These are phyloP conservation scores for Opisthocomus hoazin DNA, from an alignment of 2,113 vertebrate genomes.

Conservation along the genomic window DNA sequence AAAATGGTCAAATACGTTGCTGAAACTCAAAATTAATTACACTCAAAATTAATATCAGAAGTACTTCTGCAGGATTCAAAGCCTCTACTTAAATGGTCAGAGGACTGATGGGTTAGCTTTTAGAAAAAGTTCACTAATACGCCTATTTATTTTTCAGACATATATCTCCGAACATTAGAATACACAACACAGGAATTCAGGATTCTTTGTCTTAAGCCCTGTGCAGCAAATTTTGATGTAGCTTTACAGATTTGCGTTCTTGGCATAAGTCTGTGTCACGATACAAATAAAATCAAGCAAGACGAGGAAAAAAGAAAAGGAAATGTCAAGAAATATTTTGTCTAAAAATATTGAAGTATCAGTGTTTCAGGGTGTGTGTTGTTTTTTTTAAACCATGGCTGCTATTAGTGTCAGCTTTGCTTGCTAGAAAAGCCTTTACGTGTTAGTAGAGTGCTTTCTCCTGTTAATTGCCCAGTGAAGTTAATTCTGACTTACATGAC, in stretches of 20 bases:
- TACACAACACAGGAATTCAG: neutral
- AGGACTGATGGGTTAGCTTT: neutral
- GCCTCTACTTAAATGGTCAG: neutral
- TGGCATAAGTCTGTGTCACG: neutral
- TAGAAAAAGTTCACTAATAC: neutral
- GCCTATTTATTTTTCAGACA: neutral
- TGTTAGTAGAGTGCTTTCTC: neutral
- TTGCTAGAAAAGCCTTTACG: neutral
- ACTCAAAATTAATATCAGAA: neutral
- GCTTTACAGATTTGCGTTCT: neutral
- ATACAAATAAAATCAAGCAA: neutral
- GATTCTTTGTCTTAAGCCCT: neutral
- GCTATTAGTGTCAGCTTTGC: neutral
- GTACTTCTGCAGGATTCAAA: neutral
- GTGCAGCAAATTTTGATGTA: neutral
- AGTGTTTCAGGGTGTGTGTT: neutral
- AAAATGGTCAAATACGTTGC: neutral
- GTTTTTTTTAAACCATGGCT: neutral
- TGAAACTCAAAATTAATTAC: neutral
- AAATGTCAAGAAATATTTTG: neutral
- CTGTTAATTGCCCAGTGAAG: neutral
- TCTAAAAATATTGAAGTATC: neutral
- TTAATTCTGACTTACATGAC: neutral
- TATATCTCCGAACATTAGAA: neutral
- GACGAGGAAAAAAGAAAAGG: neutral